Evolutionary conservation across 2,797 vertebrate genomes (phyloP), one percentile per base, ranked within the genome.

Genomic region (Cottoperca gobio): DNA sequence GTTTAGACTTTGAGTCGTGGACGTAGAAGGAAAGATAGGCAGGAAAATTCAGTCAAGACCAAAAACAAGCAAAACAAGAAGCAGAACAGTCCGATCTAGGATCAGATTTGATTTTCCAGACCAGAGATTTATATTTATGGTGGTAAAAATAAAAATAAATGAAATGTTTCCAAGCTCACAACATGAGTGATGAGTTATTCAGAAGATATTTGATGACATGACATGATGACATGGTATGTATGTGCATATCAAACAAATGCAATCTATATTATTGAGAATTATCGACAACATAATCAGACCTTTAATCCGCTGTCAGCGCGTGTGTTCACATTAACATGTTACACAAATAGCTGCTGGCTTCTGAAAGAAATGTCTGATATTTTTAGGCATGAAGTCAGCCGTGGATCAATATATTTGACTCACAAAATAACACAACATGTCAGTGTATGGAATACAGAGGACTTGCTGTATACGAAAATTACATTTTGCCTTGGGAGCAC

Each of bases 371-470:
- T 8, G 48, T 72, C 65, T 70, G 78, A 61, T 70, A 40, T 71
- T 81, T 82, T 76, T 23, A 52, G 43, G 42, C 57, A 14, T 12
- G 63, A 69, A 82, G 64, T 57, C 62, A 19, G 65, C 70, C 6
- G 33, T 0, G 2, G 64, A 85, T 92, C 86, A 4, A 92, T 93
- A 68, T n/a, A 40, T 83, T 16, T 61, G 84, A 84, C 70, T 76
- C 74, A 39, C 70, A 78, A 84, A 88, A 84, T 88, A 87, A 82
- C 84, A 78, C 1, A 65, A 54, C 77, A 46, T 40, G 76, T 81
- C 67, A 50, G 69, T 6, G 70, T 42, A 2, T 2, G 39, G 75
- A 80, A 85, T 42, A 76, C 80, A 26, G 58, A 66, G 33, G 54
- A 53, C 71, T 24, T 10, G 69, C 70, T 57, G 78, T 82, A 84